A percentile compares a stretch with the other conserved stretches of the same genome.
Evolutionary conservation across 2,797 vertebrate genomes (phyloP).

Genomic region (Mus minutoides): DNA sequence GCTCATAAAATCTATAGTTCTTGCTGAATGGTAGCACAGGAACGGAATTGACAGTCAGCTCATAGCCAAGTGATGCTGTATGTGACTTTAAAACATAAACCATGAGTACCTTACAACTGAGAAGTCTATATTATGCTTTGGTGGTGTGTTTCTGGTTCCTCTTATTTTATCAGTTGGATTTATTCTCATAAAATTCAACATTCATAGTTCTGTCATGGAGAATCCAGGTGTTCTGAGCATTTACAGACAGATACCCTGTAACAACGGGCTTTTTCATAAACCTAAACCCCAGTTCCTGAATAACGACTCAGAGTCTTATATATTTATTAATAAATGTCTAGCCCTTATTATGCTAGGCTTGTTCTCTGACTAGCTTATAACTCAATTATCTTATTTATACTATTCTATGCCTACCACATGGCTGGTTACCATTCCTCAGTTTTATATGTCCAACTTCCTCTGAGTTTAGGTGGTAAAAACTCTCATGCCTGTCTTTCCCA

Average conservation of each 20-base stretch:
- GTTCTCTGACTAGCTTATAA: neutral
- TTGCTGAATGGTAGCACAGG: constrained; percentile 30
- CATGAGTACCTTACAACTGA: neutral
- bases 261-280: neutral
- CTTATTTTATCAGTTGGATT: constrained; percentile 47
- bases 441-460: neutral
- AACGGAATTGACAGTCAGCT: neutral
- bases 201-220: neutral
- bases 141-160: constrained; percentile 26
- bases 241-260: neutral
- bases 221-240: neutral
- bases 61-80: neutral
- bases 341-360: neutral
- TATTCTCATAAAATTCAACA: constrained; percentile 58
- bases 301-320: neutral
- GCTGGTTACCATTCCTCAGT: neutral
- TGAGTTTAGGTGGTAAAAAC: neutral
- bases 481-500: neutral
- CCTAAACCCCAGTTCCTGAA: neutral
- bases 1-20: constrained; percentile 55
- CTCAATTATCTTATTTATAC: neutral
- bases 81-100: constrained; percentile 1
- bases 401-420: neutral
- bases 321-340: neutral
- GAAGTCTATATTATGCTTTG: constrained; percentile 10